phyloP scores from a whole-genome alignment of 2,888 invertebrate genomes.

The Drosophila cracens region DNA sequence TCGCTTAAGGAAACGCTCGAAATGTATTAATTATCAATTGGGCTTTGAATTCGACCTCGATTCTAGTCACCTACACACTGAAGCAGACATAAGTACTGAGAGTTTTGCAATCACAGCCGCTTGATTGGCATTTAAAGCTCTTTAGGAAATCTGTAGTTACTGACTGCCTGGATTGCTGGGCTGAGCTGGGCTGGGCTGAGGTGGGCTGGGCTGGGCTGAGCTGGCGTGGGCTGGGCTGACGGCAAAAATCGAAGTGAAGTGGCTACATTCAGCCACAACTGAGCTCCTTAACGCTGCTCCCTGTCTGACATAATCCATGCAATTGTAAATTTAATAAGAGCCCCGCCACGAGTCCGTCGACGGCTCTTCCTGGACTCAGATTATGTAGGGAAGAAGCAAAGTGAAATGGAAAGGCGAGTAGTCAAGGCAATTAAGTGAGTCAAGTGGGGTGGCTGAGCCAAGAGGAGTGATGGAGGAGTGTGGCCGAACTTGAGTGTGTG shows the following conservation, averaged over 20 bases:
- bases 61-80: constrained; percentile 18
- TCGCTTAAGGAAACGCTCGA: constrained; percentile 48
- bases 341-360: constrained; percentile 11
- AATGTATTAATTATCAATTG: constrained; percentile 76
- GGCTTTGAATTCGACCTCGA: constrained; percentile 36
- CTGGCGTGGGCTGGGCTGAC: constrained; percentile 47
- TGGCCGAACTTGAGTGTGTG: constrained; percentile 24
- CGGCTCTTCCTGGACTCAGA: constrained; percentile 19
- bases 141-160: constrained; percentile 60
- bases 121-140: constrained; percentile 80
- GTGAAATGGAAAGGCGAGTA: constrained; percentile 44
- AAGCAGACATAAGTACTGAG: constrained; percentile 8
- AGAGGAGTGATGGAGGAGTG: background rate
- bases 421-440: constrained; percentile 65
- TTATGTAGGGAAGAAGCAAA: constrained; percentile 15
- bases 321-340: constrained; percentile 79
- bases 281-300: constrained; percentile 71
- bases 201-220: constrained; percentile 46
- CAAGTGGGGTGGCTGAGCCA: constrained; percentile 8
- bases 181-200: constrained; percentile 5
- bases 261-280: constrained; percentile 74
- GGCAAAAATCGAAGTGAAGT: constrained; percentile 78
- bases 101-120: constrained; percentile 63
- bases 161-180: background rate
- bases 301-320: constrained; percentile 80